Percentiles rank a stretch among this genome's conserved stretches.
Evolutionary conservation across 2,113 vertebrate genomes (phyloP).

Genomic region (Bucco capensis): DNA sequence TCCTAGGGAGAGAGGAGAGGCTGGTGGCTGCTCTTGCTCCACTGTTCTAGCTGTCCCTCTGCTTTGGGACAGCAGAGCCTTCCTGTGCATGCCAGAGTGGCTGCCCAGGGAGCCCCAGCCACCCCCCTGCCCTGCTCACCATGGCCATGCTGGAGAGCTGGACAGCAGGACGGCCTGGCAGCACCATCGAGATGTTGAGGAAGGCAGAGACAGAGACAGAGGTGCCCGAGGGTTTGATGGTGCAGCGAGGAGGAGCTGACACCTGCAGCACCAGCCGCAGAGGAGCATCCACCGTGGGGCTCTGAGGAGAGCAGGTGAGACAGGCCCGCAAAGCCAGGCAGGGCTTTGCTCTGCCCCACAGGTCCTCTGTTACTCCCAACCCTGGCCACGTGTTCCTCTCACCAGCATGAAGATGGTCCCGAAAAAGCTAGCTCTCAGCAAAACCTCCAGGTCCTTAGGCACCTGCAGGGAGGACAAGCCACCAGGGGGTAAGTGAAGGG

Average conservation of each 20-base stretch:
- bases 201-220: conserved; percentile 79
- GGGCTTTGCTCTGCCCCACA: neutral
- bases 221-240: conserved; percentile 85
- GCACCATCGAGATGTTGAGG: conserved; percentile 82
- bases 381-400: neutral
- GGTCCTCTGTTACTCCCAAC: accelerated
- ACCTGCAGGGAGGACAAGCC: conserved; percentile 72
- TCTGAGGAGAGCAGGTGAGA: conserved; percentile 41
- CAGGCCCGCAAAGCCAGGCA: neutral
- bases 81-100: no score
- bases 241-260: conserved; percentile 75
- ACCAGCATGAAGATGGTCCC: conserved; percentile 88
- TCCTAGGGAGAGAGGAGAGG: conserved; percentile 71
- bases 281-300: conserved; percentile 82
- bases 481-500: accelerated
- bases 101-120: neutral
- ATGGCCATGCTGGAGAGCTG: conserved; percentile 92
- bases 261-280: conserved; percentile 82
- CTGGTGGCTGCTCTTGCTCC: no score
- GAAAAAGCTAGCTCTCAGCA: conserved; percentile 91
- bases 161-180: conserved; percentile 59
- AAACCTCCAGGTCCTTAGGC: conserved; percentile 86
- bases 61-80: accelerated
- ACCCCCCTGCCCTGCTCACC: conserved; percentile 61
- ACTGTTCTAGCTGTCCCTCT: neutral